phyloP scores from a whole-genome alignment of 2,113 vertebrate genomes.

The Thalassoma bifasciatum region DNA sequence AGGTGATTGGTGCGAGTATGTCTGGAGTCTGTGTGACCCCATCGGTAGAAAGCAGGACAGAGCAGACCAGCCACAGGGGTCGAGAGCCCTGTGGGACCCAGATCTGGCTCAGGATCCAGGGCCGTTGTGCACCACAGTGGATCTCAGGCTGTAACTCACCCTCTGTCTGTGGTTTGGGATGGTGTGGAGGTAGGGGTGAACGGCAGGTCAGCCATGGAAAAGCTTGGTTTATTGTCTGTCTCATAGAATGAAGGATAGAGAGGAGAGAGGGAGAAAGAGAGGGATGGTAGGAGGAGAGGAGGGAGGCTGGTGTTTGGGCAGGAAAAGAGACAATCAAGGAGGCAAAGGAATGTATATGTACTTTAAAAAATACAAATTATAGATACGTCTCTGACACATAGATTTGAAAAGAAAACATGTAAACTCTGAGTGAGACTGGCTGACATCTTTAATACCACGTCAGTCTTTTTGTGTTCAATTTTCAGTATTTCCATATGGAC shows the following conservation, averaged over 20 bases:
- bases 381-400: constrained; percentile 29
- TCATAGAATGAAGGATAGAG: constrained; percentile 63
- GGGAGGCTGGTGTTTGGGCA: constrained; percentile 21
- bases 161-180: constrained; percentile 69
- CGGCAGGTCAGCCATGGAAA: constrained; percentile 78
- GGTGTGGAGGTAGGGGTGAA: constrained; percentile 78
- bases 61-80: constrained; percentile 25
- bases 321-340: constrained; percentile 1
- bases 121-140: constrained; percentile 40
- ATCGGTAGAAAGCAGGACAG: constrained; percentile 33
- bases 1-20: constrained; percentile 49
- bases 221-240: constrained; percentile 72
- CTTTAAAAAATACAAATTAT: constrained; percentile 1
- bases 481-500: constrained; percentile 52
- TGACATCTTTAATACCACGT: constrained; percentile 25
- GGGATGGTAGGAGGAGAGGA: constrained; percentile 36
- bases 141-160: constrained; percentile 75
- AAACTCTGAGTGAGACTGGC: constrained; percentile 15
- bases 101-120: constrained; percentile 47
- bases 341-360: constrained; percentile 16
- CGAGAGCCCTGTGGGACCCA: constrained; percentile 52
- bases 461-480: constrained; percentile 22
- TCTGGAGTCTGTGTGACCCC: constrained; percentile 66
- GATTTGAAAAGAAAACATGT: constrained; percentile 1
- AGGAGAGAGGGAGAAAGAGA: constrained; percentile 33